Base-by-base conservation (phyloP, 2,797 vertebrate species). In the Eupleurogrammus muticus region DNA sequence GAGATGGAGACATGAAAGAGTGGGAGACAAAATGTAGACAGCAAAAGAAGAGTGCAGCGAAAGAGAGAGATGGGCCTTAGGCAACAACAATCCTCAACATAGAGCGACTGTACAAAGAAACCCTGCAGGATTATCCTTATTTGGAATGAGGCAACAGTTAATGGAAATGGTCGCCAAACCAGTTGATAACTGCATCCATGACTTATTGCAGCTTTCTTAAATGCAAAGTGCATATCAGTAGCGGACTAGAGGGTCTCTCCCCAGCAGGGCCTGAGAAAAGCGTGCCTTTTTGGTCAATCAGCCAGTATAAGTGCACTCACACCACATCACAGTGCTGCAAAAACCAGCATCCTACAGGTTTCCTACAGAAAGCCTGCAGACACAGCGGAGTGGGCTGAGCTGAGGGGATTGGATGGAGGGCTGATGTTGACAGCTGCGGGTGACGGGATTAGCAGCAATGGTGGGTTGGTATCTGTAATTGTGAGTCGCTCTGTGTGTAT, bases 341-440 rank as follows among this genome's bases (percentile, higher is more conserved):
- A 77, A 56, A 77, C 32, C 75, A 70, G 72, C 72, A 60, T 40
- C 78, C 74, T 64, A 82, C 85, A 87, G 81, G 79, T 89, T 81
- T 56, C 54, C 72, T 73, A 55, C 51, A 53, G 74, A 67, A 70
- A 75, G 58, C 79, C 81, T 76, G 81, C 77, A 77, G 75, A 77
- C 77, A 74, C 61, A 2, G 69, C 59, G 63, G 70, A 58, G 61
- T 17, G 48, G 66, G 59, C 52, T 60, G 67, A 75, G 59, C 13
- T 8, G 28, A 24, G 28, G 64, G 81, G 79, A 87, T 79, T 83
- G 86, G 75, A 76, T 47, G 57, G 71, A 83, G 77, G 77, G 81
- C 66, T 76, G 80, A 75, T 85, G 91, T 89, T 90, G 89, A 91
- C 90, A 92, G 87, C 87, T 92, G 89, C 87, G 84, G 77, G 78